Percentiles rank a stretch among this genome's conserved stretches.
These are phyloP conservation scores for Heliothis peltigera DNA, from an alignment of 2,888 invertebrate species.

Conservation along the genomic window DNA sequence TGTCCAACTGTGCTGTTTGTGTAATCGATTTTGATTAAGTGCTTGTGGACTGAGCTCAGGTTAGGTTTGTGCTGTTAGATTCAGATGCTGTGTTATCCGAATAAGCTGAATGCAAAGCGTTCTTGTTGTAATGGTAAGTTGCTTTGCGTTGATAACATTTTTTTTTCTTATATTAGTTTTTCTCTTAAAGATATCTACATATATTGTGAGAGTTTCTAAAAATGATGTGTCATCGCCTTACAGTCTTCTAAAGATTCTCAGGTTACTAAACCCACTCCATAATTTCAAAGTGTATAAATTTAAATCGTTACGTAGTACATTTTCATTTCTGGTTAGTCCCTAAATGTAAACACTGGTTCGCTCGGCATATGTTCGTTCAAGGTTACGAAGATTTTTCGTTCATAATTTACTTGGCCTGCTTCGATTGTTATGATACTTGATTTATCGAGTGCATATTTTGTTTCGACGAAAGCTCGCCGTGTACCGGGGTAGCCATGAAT, in stretches of 20 bases:
- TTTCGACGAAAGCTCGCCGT: slow-evolving; percentile 72
- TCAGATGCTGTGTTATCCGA: slow-evolving; percentile 1
- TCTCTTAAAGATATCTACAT: too few relatives aligned
- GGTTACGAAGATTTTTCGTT: slow-evolving; percentile 70
- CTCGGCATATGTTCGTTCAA: slow-evolving; percentile 64
- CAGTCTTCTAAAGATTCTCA: not conserved
- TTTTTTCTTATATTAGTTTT: not conserved
- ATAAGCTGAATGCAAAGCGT: not conserved
- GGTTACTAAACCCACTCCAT: slow-evolving; percentile 29
- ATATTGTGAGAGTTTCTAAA: too few relatives aligned
- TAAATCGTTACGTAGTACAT: slow-evolving; percentile 59
- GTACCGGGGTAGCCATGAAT: slow-evolving; percentile 75
- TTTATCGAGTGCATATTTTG: slow-evolving; percentile 81
- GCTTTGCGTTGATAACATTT: not conserved
- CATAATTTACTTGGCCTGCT: slow-evolving; percentile 70
- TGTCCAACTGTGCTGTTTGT: slow-evolving; percentile 52
- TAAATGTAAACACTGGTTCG: slow-evolving; percentile 59
- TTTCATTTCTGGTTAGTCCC: slow-evolving; percentile 62
- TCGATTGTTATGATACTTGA: slow-evolving; percentile 82
- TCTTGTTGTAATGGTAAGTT: not conserved
- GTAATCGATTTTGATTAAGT: slow-evolving; percentile 62
- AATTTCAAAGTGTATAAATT: slow-evolving; percentile 54
- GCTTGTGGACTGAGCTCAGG: slow-evolving; percentile 32
- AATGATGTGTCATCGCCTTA: too few relatives aligned
- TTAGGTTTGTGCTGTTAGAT: slow-evolving; percentile 16